These are phyloP conservation scores for Apoda limacodes DNA, from an alignment of 2,888 invertebrate genomes.

Conservation along the genomic window DNA sequence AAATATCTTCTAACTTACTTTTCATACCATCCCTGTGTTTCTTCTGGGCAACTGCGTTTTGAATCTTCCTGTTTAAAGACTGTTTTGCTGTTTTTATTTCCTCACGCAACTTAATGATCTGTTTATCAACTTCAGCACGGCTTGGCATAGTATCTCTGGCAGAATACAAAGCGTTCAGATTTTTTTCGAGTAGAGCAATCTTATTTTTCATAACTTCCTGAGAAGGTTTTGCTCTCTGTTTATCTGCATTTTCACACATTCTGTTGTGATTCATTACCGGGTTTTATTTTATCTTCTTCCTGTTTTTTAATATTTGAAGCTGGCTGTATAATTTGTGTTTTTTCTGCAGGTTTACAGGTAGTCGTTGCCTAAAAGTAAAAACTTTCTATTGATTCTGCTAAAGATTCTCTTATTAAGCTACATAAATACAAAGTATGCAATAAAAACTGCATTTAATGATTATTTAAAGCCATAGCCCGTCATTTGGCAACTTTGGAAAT, in stretches of 20 bases:
- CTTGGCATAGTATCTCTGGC: conserved; percentile 22
- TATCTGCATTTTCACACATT: conserved; percentile 17
- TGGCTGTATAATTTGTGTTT: too few relatives aligned
- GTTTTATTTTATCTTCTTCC: conserved; percentile 18
- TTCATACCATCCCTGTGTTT: conserved; percentile 23
- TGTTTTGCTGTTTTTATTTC: conserved; percentile 19
- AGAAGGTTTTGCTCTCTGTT: conserved; percentile 18
- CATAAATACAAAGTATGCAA: too few relatives aligned
- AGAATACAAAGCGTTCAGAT: conserved; percentile 21
- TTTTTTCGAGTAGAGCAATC: conserved; percentile 21
- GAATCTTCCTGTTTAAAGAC: conserved; percentile 20
- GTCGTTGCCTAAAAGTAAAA: too few relatives aligned
- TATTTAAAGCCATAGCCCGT: too few relatives aligned
- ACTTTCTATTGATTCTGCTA: too few relatives aligned
- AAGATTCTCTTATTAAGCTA: too few relatives aligned
- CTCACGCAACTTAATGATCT: conserved; percentile 20
- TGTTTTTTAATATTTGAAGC: too few relatives aligned
- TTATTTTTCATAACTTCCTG: conserved; percentile 18
- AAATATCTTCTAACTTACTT: conserved; percentile 23
- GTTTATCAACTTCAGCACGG: conserved; percentile 21
- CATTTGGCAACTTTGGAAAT: too few relatives aligned
- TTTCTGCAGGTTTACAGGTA: too few relatives aligned
- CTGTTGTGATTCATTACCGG: conserved; percentile 18
- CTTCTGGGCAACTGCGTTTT: conserved; percentile 23
- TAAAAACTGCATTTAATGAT: too few relatives aligned